Evolutionary conservation across 2,888 invertebrate genomes (phyloP), one percentile per base, ranked within the genome.

Genomic region (Sphaerophoria taeniata): DNA sequence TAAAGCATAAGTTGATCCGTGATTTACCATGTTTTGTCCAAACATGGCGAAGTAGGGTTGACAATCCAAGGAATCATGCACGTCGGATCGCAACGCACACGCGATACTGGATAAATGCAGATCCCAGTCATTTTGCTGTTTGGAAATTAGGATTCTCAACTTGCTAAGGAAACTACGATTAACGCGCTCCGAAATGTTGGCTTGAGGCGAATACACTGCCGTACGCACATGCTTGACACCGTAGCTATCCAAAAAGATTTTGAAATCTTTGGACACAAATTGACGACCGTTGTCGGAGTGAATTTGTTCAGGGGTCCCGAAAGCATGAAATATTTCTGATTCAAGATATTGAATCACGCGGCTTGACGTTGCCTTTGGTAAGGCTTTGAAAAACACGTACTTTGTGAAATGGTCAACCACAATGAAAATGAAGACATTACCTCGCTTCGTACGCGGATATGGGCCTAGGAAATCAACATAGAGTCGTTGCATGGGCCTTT

Each of bases 1-100:
- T 47, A 47, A n/a, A 47, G 47, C 47, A n/a, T 47, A 47, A n/a
- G 14, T 47, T 47, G 47, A 47, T 14, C 47, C 47, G 47, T 47
- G 51, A 12, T 24, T 51, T 16, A 51, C 24, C 51, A 51, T 51
- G 16, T 51, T 51, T 51, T 51, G 51, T 51, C 51, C 51, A 51
- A 47, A 47, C 47, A 47, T n/a, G n/a, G 47, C 47, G n/a, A 47
- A 47, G 14, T 47, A 47, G 14, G 47, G 51, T 51, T 51, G 51
- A 6, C 51, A 51, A 51, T 24, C 11, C 24, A 51, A 2, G 2
- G 51, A 51, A 11, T 51, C 51, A 12, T 16, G 51, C 3, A 6
- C 6, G 16, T 51, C 16, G 6, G 16, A 14, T 5, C n/a, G 47
- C 47, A 12, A 5, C 12, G 47, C 47, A 47, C 47, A 47, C 14